Percentiles rank a stretch among this genome's conserved stretches.
These are phyloP conservation scores for Rhodeus uyekii DNA, from an alignment of 2,797 vertebrate species.

Conservation along the genomic window DNA sequence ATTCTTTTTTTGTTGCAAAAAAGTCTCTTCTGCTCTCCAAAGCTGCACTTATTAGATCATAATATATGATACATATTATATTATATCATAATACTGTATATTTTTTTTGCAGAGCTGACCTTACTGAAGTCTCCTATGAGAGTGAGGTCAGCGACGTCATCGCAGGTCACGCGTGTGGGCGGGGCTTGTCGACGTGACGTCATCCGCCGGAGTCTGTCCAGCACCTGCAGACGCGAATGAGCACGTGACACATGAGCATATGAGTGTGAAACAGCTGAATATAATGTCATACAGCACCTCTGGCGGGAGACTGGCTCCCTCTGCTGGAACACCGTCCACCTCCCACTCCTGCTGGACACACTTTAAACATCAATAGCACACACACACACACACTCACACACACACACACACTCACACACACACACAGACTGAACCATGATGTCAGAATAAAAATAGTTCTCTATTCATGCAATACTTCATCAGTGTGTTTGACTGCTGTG, in stretches of 20 bases:
- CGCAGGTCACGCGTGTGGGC: slow-evolving; percentile 42
- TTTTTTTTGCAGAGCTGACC: slow-evolving; percentile 50
- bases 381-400: too few species aligned
- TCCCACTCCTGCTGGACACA: too few species aligned
- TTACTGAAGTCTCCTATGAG: slow-evolving; percentile 65
- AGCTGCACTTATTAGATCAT: neutral
- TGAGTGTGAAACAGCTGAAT: neutral
- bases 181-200: slow-evolving; percentile 19
- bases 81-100: too few species aligned
- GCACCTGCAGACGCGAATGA: slow-evolving; percentile 45
- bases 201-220: slow-evolving; percentile 38
- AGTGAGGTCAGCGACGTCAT: slow-evolving; percentile 29
- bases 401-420: too few species aligned
- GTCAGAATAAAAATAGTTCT: neutral
- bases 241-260: too few species aligned
- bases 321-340: slow-evolving; percentile 37
- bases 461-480: too few species aligned
- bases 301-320: neutral
- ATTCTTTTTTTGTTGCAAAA: neutral
- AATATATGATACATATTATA: too few species aligned
- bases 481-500: neutral
- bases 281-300: neutral
- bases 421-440: too few species aligned
- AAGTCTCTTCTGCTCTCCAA: neutral
- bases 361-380: too few species aligned